Evolutionary conservation across 2,797 vertebrate species (phyloP).

Genomic region (Sebastes dallii): DNA sequence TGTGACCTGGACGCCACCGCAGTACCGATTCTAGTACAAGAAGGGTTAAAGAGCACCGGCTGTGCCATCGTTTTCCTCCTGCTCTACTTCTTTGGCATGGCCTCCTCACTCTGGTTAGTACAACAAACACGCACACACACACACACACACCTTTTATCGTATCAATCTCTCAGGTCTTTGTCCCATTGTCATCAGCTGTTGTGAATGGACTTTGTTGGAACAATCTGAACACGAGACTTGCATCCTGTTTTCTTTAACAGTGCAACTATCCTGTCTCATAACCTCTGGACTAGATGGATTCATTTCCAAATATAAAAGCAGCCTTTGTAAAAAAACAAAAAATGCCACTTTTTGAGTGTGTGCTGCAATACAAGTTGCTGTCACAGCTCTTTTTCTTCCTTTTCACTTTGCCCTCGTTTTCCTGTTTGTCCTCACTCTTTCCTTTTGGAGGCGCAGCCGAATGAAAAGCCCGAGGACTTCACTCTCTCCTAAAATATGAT

Average conservation of each 20-base stretch:
- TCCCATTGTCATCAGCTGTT: slow-evolving; percentile 40
- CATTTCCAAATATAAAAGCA: slow-evolving; percentile 35
- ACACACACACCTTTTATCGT: not conserved
- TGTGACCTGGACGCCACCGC: slow-evolving; percentile 96
- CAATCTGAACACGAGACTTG: slow-evolving; percentile 58
- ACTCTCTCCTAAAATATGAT: slow-evolving; percentile 18
- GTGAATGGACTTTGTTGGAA: slow-evolving; percentile 41
- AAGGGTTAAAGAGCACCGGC: slow-evolving; percentile 98
- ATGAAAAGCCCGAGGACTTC: slow-evolving; percentile 12
- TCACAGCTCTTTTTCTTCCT: slow-evolving; percentile 62
- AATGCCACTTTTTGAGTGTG: slow-evolving; percentile 20
- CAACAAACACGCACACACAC: not conserved
- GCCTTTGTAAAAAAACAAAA: not conserved
- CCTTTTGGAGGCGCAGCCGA: slow-evolving; percentile 17
- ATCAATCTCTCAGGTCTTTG: slow-evolving; percentile 40
- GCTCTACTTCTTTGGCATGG: slow-evolving; percentile 99
- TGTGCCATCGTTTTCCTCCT: slow-evolving; percentile 99
- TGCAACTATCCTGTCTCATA: slow-evolving; percentile 58
- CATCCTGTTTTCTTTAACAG: slow-evolving; percentile 67
- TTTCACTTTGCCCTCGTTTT: slow-evolving; percentile 49
- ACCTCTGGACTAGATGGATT: slow-evolving; percentile 55
- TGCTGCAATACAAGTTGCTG: slow-evolving; percentile 36
- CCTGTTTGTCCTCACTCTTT: slow-evolving; percentile 54
- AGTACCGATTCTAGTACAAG: slow-evolving; percentile 95
- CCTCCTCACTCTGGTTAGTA: slow-evolving; percentile 96